Evolutionary conservation across 1,140 invertebrate genomes (phyloP).

Genomic region (Drosophila chauvacae): DNA sequence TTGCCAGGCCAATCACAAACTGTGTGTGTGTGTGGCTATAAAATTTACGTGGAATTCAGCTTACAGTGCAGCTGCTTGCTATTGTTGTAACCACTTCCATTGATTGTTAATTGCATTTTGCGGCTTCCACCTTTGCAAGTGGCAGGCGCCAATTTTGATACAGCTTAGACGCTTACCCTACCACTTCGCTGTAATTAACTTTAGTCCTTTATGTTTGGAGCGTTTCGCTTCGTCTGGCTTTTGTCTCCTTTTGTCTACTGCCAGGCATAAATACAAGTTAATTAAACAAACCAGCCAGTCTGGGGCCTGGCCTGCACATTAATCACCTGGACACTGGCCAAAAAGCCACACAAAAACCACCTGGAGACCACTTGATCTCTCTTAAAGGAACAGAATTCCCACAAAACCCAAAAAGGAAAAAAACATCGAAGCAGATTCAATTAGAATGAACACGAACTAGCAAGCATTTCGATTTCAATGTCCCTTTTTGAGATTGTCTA

Average conservation of each 20-base stretch:
- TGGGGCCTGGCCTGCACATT: conserved; percentile 57
- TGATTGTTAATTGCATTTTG: conserved; percentile 30
- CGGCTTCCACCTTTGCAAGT: background rate
- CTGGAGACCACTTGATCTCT: conserved; percentile 37
- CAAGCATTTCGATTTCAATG: conserved; percentile 41
- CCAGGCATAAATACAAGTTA: conserved; percentile 62
- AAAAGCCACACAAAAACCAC: conserved; percentile 30
- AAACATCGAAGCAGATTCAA: conserved; percentile 48
- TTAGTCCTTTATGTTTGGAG: background rate
- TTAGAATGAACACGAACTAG: conserved; percentile 59
- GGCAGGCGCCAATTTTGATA: background rate
- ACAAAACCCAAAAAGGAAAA: background rate
- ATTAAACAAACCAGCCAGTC: conserved; percentile 64
- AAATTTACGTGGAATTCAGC: conserved; percentile 25
- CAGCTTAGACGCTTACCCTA: conserved; percentile 3
- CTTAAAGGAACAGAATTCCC: conserved; percentile 8
- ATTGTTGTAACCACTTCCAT: conserved; percentile 19
- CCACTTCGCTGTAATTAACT: conserved; percentile 9
- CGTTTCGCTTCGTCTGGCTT: conserved; percentile 4
- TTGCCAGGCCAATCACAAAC: conserved; percentile 19
- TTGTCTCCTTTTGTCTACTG: conserved; percentile 26
- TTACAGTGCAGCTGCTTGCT: background rate
- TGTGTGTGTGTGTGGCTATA: background rate
- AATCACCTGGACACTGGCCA: conserved; percentile 70
- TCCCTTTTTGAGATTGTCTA: conserved; percentile 35